phyloP scores from a whole-genome alignment of 2,888 invertebrate genomes.

The Lucinisca nassula region DNA sequence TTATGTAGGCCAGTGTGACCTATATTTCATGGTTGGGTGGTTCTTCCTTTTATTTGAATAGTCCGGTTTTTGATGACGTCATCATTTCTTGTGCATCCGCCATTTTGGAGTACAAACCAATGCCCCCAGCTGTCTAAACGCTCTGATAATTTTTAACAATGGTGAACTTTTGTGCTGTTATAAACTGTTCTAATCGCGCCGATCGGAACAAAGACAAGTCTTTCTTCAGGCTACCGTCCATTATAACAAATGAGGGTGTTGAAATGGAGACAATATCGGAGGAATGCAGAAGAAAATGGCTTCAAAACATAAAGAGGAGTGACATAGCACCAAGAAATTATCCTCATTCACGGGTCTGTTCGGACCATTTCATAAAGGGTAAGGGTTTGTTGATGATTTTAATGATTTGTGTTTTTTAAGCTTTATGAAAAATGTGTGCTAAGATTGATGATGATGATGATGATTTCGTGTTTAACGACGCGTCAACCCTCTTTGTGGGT shows the following conservation, averaged over 20 bases:
- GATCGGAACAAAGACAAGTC: background rate
- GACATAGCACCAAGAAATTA: background rate
- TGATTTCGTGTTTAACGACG: too few relatives aligned
- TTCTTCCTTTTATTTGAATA: too few relatives aligned
- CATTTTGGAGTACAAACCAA: conserved; percentile 1
- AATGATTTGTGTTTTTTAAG: too few relatives aligned
- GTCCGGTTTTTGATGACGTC: background rate
- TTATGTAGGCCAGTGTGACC: too few relatives aligned
- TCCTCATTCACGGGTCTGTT: background rate
- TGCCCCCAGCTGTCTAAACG: background rate
- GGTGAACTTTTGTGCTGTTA: background rate
- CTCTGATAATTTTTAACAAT: background rate
- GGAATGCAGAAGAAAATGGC: background rate
- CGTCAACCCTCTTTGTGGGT: too few relatives aligned
- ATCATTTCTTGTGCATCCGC: background rate
- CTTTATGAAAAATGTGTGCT: too few relatives aligned
- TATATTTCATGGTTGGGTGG: too few relatives aligned
- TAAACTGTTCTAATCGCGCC: conserved; percentile 2
- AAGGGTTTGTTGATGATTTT: too few relatives aligned
- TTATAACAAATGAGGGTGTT: background rate
- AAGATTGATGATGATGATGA: too few relatives aligned
- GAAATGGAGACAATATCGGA: background rate
- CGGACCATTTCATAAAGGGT: background rate
- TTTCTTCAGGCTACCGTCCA: background rate
- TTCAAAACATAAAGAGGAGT: background rate